Conservation (phyloP, 2,888 invertebrate species). For the Silvanus unidentatus region DNA sequence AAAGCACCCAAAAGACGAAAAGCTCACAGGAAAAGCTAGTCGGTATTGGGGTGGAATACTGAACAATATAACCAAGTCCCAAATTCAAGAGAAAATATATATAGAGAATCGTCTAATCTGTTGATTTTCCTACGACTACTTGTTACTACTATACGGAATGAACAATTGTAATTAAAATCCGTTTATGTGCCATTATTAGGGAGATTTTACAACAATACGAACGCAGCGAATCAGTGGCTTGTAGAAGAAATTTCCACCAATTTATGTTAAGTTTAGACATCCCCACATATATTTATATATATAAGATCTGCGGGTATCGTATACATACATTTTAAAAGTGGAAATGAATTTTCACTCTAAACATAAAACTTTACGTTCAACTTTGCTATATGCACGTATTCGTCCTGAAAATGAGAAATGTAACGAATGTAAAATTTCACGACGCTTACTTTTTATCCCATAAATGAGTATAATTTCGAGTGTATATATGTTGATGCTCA, state of each 20-base stretch:
- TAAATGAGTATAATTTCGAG: conserved; percentile 6
- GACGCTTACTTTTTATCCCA: conserved; percentile 1
- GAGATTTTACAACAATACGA: too few relatives aligned
- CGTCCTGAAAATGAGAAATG: not conserved
- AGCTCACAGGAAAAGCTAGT: conserved; percentile 10
- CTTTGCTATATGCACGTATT: too few relatives aligned
- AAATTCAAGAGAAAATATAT: too few relatives aligned
- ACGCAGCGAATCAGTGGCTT: too few relatives aligned
- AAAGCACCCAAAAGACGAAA: conserved; percentile 14
- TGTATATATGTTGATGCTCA: not conserved
- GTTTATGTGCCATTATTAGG: not conserved
- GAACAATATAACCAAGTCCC: conserved; percentile 12
- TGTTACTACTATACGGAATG: not conserved
- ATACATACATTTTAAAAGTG: not conserved
- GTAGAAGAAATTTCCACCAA: too few relatives aligned
- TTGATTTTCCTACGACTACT: conserved; percentile 9
- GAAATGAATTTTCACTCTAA: conserved; percentile 1
- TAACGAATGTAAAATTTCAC: conserved; percentile 1
- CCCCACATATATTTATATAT: too few relatives aligned
- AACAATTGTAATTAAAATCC: not conserved
- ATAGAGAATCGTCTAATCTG: conserved; percentile 15
- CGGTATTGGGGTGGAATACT: conserved; percentile 5
- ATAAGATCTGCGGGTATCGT: too few relatives aligned
- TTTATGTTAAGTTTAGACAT: too few relatives aligned
- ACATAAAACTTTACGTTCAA: conserved; percentile 1